Evolutionary conservation across 2,888 invertebrate species (phyloP), one percentile per base, ranked within the genome.

Genomic region (Pherbina coryleti): DNA sequence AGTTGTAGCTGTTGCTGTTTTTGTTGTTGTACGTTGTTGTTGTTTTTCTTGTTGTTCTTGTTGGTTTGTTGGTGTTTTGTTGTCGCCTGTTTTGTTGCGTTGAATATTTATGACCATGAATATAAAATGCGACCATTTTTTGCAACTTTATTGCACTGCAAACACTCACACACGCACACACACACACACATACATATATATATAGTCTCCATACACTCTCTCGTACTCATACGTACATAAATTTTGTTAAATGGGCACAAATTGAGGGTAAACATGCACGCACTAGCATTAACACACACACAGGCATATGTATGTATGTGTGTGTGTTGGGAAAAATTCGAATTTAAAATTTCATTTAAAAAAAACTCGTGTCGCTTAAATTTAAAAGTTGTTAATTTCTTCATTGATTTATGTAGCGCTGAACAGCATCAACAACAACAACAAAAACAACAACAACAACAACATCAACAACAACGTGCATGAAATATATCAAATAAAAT

Each of bases 331-430:
- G 34, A 51, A 69, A 69, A 69, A 69, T 51, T 4, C 9, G 51
- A 81, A 81, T 80, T 78, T 78, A 79, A 78, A 78, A 70, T 79
- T 71, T 78, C 76, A 77, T 80, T 78, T 69, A 80, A 37, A 53
- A 80, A n/a, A 78, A 80, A 80, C 81, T 81, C 80, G 83, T 82
- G 83, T 83, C 83, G 81, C 81, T 84, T 84, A 77, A 83, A 81
- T 76, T 78, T 82, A 82, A 84, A 85, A 83, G 78, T 82, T 83
- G 77, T 83, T 82, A 84, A 84, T 83, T 85, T 83, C 83, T 80
- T 77, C 82, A 76, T 80, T 83, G 44, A 55, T 66, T 72, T 72
- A 72, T 72, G 72, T 34, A 19, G 11, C n/a, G 3, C 34, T 37
- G 37, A 11, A 44, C 44, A 44, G 14, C 44, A 44, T 11, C 44